Conservation (phyloP, 2,797 vertebrate species). For the Amblyopsis hoosieri region DNA sequence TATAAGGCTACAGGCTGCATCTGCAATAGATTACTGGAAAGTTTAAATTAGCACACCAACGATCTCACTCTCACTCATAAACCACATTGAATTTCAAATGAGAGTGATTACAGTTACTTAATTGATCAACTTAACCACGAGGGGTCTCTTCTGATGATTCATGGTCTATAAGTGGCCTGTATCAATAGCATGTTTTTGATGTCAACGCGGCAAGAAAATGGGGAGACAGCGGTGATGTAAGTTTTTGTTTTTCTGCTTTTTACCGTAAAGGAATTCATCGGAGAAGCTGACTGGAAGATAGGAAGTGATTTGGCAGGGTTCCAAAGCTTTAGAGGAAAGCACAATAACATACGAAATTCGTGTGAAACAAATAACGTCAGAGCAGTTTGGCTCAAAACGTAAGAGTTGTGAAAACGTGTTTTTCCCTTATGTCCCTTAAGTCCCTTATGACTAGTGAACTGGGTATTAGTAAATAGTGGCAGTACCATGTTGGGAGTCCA, state of each 20-base stretch:
- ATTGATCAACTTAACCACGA: conserved; percentile 75
- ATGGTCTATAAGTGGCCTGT: conserved; percentile 61
- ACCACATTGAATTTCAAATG: conserved; percentile 74
- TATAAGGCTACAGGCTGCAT: conserved; percentile 66
- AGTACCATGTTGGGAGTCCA: conserved; percentile 15
- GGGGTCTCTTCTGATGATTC: conserved; percentile 70
- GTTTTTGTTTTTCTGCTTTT: conserved; percentile 55
- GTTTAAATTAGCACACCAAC: conserved; percentile 75
- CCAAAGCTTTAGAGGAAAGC: conserved; percentile 49
- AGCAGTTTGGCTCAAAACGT: conserved; percentile 54
- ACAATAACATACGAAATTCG: conserved; percentile 42
- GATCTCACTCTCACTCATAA: conserved; percentile 76
- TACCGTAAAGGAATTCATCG: conserved; percentile 72
- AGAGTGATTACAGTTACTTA: conserved; percentile 75
- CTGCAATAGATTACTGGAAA: conserved; percentile 77
- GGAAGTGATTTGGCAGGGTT: conserved; percentile 58
- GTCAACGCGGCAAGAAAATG: conserved; percentile 45
- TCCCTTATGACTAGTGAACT: conserved; percentile 50
- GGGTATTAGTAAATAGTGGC: conserved; percentile 50
- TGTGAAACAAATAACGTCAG: conserved; percentile 48
- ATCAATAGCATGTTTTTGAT: conserved; percentile 56
- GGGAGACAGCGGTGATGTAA: conserved; percentile 66
- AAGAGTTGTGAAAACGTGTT: conserved; percentile 25
- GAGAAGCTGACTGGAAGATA: conserved; percentile 75
- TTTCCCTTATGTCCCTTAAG: conserved; percentile 44